Percentiles rank a stretch among this genome's conserved stretches.
Evolutionary conservation across 2,888 invertebrate species (phyloP).

Genomic region (Dryobotodes eremita): DNA sequence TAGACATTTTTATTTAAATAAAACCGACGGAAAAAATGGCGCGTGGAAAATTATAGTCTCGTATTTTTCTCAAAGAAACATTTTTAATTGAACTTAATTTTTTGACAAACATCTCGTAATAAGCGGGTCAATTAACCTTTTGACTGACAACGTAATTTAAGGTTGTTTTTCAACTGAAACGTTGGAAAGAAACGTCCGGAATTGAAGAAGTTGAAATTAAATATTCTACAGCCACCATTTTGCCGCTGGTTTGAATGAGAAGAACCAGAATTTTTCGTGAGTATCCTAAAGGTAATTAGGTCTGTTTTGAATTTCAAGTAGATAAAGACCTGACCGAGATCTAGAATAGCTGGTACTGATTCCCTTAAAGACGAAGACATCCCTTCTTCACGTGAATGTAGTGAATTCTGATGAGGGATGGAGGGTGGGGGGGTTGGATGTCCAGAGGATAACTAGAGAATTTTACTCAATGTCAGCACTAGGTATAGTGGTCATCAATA

Average conservation of each 20-base stretch:
- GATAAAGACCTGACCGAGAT: neutral
- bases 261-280: slow-evolving; percentile 12
- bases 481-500: no score
- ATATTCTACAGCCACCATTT: slow-evolving; percentile 37
- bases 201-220: slow-evolving; percentile 40
- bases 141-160: slow-evolving; percentile 35
- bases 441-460: neutral
- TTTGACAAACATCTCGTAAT: slow-evolving; percentile 51
- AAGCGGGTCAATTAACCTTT: slow-evolving; percentile 51
- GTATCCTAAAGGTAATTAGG: slow-evolving; percentile 21
- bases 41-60: neutral
- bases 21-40: neutral
- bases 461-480: neutral
- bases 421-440: no score
- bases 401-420: neutral
- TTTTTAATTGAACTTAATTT: slow-evolving; percentile 54
- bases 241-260: slow-evolving; percentile 18
- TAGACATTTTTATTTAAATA: slow-evolving; percentile 38
- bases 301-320: slow-evolving; percentile 40
- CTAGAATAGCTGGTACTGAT: neutral
- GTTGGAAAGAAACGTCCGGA: slow-evolving; percentile 17
- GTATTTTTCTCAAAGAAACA: slow-evolving; percentile 19
- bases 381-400: neutral
- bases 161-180: slow-evolving; percentile 18
- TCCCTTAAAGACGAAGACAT: neutral